Evolutionary conservation across 2,888 invertebrate species (phyloP).

Genomic region (Napeogenes sylphis): DNA sequence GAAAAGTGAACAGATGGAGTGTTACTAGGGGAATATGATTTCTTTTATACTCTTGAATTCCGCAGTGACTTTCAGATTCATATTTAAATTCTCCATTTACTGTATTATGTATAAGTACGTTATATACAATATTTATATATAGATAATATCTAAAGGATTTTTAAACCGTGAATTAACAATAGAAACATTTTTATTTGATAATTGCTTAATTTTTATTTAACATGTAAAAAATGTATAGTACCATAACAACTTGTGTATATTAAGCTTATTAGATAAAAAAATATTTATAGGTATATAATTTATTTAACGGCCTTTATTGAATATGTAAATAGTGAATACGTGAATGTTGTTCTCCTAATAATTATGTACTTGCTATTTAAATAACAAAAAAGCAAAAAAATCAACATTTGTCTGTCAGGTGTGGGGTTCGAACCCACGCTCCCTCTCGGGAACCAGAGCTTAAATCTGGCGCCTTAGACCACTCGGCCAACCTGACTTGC

Average conservation of each 20-base stretch:
- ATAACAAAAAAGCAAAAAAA: background rate
- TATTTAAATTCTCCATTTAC: background rate
- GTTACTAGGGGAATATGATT: background rate
- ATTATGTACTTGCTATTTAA: background rate
- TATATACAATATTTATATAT: no score
- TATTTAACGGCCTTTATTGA: background rate
- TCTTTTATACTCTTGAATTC: background rate
- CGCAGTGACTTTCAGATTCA: background rate
- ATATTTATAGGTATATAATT: background rate
- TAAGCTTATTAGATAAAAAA: no score
- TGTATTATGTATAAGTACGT: no score
- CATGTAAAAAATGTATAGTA: no score
- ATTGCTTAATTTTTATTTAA: no score
- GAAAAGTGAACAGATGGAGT: constrained; percentile 4
- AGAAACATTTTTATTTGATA: no score
- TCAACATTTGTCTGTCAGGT: constrained; percentile 76
- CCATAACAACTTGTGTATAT: no score
- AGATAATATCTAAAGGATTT: no score
- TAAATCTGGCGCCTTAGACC: constrained; percentile 91
- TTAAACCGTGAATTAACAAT: no score
- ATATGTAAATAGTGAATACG: no score
- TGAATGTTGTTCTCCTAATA: background rate
- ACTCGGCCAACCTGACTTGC: constrained; percentile 85
- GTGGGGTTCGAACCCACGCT: constrained; percentile 92
- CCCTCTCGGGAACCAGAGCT: constrained; percentile 88